phyloP scores from a whole-genome alignment of 2,888 invertebrate genomes.

The Mantis religiosa region DNA sequence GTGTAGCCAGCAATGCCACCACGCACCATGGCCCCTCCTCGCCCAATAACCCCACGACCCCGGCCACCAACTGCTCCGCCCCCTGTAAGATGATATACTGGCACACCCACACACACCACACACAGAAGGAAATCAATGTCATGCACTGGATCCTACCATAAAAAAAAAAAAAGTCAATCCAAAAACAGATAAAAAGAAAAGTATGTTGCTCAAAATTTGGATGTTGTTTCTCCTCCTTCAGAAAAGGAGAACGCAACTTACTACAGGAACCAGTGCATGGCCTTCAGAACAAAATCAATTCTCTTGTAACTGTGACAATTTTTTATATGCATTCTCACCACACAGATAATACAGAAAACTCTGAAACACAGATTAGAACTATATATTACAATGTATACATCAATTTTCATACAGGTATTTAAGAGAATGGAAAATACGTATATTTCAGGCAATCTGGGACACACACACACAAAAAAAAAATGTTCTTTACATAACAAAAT shows the following conservation, averaged over 20 bases:
- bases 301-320: background rate
- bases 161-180: background rate
- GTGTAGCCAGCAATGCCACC: conserved; percentile 3
- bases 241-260: background rate
- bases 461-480: background rate
- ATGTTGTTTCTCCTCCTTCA: background rate
- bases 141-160: background rate
- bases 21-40: conserved; percentile 22
- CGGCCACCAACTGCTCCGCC: conserved; percentile 12
- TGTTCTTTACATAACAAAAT: background rate
- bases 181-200: background rate
- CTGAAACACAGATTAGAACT: background rate
- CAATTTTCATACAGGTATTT: conserved; percentile 4
- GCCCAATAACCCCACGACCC: conserved; percentile 16
- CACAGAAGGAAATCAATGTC: background rate
- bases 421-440: background rate
- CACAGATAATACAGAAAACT: background rate
- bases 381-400: conserved; percentile 8
- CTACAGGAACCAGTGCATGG: background rate
- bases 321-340: background rate
- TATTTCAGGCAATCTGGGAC: background rate
- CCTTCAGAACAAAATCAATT: background rate
- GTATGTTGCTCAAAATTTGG: background rate
- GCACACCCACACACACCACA: background rate
- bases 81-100: conserved; percentile 7